These are phyloP conservation scores for Buphagus erythrorhynchus DNA, from an alignment of 2,797 vertebrate genomes.

Conservation along the genomic window DNA sequence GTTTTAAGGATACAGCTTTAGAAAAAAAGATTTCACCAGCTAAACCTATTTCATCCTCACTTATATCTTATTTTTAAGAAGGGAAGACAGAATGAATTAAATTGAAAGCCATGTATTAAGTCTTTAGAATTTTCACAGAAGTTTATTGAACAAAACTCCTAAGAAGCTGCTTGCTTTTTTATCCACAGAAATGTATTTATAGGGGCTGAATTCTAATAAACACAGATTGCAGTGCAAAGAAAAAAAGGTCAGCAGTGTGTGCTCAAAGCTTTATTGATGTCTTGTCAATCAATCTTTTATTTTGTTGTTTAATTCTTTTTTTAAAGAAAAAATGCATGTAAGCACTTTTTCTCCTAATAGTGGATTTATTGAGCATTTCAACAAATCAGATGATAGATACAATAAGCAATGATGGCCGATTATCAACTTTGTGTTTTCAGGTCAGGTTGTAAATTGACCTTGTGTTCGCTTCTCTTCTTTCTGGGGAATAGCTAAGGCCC, in stretches of 20 bases:
- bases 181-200: conserved; percentile 76
- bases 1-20: conserved; percentile 26
- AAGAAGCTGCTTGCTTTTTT: conserved; percentile 54
- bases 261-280: conserved; percentile 79
- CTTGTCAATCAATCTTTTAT: conserved; percentile 84
- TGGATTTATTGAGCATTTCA: conserved; percentile 77
- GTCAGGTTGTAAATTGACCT: conserved; percentile 79
- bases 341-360: conserved; percentile 82
- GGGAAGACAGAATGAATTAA: conserved; percentile 46
- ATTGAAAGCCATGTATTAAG: conserved; percentile 57
- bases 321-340: conserved; percentile 69
- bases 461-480: conserved; percentile 49
- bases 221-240: conserved; percentile 75
- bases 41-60: conserved; percentile 51
- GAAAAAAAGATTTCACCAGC: conserved; percentile 32
- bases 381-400: conserved; percentile 68
- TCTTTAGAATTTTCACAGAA: conserved; percentile 61
- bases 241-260: conserved; percentile 76
- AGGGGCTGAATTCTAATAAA: conserved; percentile 82
- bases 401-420: conserved; percentile 65
- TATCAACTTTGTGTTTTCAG: conserved; percentile 78
- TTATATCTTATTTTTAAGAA: conserved; percentile 64
- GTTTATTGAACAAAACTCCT: conserved; percentile 59
- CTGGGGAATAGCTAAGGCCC: conserved; percentile 71
- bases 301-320: conserved; percentile 73